Conservation (phyloP, 64 coral and sea anemone genomes). For the Anthopleura sola region DNA sequence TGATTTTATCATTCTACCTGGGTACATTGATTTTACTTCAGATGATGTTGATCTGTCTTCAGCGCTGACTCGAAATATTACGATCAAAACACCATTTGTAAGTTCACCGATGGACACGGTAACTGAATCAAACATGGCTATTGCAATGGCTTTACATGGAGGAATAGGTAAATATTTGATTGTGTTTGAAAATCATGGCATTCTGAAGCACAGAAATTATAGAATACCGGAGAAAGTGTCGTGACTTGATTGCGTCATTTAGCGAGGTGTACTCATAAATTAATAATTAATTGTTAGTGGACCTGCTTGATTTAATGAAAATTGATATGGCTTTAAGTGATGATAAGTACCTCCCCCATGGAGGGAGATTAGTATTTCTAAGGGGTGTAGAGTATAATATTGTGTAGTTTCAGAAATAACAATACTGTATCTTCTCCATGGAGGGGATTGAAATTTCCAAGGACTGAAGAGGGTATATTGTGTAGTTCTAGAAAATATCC, state of each 20-base stretch:
- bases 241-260: neutral
- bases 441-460: too few species aligned
- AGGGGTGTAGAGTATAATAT: too few species aligned
- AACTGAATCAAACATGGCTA: conserved; percentile 87
- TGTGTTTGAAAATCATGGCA: neutral
- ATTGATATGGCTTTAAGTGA: too few species aligned
- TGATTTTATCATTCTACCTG: conserved; percentile 85
- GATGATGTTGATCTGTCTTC: conserved; percentile 76
- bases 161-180: conserved; percentile 61
- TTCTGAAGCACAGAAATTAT: neutral
- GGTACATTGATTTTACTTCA: conserved; percentile 80
- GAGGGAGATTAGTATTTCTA: too few species aligned
- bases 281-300: too few species aligned
- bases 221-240: neutral
- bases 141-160: conserved; percentile 72
- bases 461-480: too few species aligned
- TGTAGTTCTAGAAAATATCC: too few species aligned
- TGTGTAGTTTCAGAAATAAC: too few species aligned
- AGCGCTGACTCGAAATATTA: conserved; percentile 58
- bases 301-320: too few species aligned
- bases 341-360: too few species aligned
- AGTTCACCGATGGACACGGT: conserved; percentile 95
- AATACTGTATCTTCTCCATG: too few species aligned
- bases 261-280: neutral
- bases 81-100: conserved; percentile 77